phyloP scores from a whole-genome alignment of 2,113 vertebrate genomes.

The Benitochromis conjunctus region DNA sequence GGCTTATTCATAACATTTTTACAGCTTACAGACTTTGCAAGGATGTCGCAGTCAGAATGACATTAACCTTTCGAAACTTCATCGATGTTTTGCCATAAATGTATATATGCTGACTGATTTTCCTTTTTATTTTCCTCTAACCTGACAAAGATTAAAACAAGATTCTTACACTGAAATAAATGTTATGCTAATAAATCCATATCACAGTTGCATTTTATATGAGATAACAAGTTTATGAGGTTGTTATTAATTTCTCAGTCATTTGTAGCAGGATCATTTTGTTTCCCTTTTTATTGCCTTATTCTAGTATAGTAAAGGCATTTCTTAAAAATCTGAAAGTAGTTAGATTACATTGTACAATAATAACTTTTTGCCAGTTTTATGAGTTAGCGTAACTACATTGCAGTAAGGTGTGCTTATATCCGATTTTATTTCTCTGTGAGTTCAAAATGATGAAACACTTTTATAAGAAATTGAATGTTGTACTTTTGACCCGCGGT shows the following conservation, averaged over 20 bases:
- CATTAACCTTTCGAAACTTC: background rate
- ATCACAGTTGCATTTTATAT: background rate
- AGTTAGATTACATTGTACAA: background rate
- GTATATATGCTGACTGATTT: background rate
- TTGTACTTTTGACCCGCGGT: slow-evolving; percentile 31
- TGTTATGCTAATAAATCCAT: background rate
- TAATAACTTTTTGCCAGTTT: background rate
- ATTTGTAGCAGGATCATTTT: background rate
- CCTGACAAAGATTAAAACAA: background rate
- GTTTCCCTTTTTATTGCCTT: background rate
- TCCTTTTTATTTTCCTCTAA: background rate
- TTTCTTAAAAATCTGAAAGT: background rate
- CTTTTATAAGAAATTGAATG: slow-evolving; percentile 19
- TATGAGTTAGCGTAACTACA: background rate
- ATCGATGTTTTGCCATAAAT: background rate
- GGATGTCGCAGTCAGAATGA: background rate
- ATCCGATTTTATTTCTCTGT: background rate
- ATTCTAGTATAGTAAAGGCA: background rate
- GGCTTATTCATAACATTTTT: background rate
- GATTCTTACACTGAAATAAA: background rate
- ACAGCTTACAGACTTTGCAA: background rate
- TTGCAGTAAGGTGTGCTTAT: background rate
- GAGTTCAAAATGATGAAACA: slow-evolving; percentile 14
- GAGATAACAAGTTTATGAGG: background rate
- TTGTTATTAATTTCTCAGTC: background rate